A percentile compares a stretch with the other conserved stretches of the same genome.
Conservation (phyloP, 53 echinoderm and acorn worm genomes). For the Apostichopus leukothele region DNA sequence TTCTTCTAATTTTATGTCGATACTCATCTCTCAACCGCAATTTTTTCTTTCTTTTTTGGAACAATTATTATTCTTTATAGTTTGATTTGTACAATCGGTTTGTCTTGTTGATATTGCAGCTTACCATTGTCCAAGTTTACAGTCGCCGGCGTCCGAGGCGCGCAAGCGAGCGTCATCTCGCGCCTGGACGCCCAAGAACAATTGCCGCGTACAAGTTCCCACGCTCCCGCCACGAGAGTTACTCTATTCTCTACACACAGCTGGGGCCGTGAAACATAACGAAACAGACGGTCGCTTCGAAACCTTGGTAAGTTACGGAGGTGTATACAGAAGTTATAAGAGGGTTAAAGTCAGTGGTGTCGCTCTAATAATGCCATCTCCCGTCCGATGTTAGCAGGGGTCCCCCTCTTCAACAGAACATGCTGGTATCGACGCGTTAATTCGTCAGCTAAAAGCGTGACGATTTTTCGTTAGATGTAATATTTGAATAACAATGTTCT, state of each 20-base stretch:
- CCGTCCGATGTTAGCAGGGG: too few species aligned
- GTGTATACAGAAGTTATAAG: too few species aligned
- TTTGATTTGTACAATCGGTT: constrained; percentile 35
- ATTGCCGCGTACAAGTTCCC: constrained; percentile 54
- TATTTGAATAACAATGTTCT: too few species aligned
- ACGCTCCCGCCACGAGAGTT: constrained; percentile 61
- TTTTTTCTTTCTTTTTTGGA: background rate
- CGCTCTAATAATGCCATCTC: too few species aligned
- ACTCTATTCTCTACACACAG: constrained; percentile 4
- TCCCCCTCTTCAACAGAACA: too few species aligned
- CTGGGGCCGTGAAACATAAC: constrained; percentile 21
- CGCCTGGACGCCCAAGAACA: constrained; percentile 57
- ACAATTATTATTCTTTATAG: constrained; percentile 29
- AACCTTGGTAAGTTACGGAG: constrained; percentile 7
- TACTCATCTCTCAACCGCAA: background rate
- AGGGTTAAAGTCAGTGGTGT: too few species aligned
- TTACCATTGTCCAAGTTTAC: constrained; percentile 14
- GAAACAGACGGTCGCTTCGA: background rate
- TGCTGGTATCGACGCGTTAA: too few species aligned
- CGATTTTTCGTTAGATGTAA: too few species aligned
- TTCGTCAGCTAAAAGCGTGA: too few species aligned
- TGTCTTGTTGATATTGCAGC: constrained; percentile 47
- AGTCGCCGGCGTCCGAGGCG: constrained; percentile 53
- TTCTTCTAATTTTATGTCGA: background rate
- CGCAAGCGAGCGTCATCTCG: constrained; percentile 36